phyloP scores from a whole-genome alignment of 2,113 vertebrate genomes.

The Calypte anna region DNA sequence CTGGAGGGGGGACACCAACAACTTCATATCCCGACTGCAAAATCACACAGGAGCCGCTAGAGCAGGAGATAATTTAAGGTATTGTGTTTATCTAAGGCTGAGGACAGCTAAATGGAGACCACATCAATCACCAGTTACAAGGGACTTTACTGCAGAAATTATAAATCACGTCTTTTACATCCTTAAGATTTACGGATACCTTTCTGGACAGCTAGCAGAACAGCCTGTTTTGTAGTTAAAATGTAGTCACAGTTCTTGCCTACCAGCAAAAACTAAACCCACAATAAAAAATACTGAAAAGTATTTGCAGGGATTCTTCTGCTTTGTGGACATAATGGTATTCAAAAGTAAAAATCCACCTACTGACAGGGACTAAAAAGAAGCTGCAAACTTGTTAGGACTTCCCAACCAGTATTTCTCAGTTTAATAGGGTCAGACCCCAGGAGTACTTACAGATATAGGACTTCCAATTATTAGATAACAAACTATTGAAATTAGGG shows the following conservation, averaged over 20 bases:
- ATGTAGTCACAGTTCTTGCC: not conserved
- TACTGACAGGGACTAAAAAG: not conserved
- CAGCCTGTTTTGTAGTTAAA: not conserved
- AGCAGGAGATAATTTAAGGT: not conserved
- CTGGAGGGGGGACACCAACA: not conserved
- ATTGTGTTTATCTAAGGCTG: not conserved
- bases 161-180: not conserved
- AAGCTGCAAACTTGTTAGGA: not conserved
- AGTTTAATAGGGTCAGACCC: not conserved
- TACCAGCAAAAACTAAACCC: not conserved
- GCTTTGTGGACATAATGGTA: not conserved
- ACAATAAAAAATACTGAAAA: not conserved
- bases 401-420: not conserved
- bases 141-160: not conserved
- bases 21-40: not conserved
- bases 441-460: not conserved
- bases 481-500: not conserved
- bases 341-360: not conserved
- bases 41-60: not conserved
- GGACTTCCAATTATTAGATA: not conserved
- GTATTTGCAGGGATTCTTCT: not conserved
- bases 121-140: not conserved
- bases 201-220: not conserved
- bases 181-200: not conserved
- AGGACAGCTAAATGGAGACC: not conserved